Base-by-base conservation (phyloP, 2,888 invertebrate species). In the Coremacera marginata region DNA sequence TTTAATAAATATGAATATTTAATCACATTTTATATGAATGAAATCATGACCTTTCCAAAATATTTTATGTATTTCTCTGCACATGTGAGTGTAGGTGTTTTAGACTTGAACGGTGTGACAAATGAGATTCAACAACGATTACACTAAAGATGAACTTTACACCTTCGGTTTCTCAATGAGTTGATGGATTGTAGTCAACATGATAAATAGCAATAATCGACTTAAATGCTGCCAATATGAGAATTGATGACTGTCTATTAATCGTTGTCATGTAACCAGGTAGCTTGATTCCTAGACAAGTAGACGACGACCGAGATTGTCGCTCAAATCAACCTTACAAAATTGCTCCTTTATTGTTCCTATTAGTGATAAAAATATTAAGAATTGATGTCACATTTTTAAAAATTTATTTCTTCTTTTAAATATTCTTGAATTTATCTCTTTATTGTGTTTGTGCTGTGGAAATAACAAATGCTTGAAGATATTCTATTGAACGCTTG, bases 181-280 rank as follows among this genome's bases (percentile, higher is more conserved):
- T 11, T 37, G 55, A 65, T 22, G 52, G 44, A 67, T 67, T 52
- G 55, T 55, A 49, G 44, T 63, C 63, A 37, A 49, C 11, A 51
- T 63, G 73, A 71, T 37, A 71, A 63, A 73, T 73, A 9, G 71
- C 63, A 27, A 2, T 27, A 62, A 63, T 62, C 63, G 63, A 31
- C n/a, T 25, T 62, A 27, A 16, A 34, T 57, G 49, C 65, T 37
- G 19, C 51, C 44, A 22, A 22, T 37, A n/a, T 51, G 52, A n/a
- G n/a, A 57, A 74, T 65, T 74, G 67, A 74, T 74, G n/a, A 55
- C 37, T 37, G 34, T 37, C 74, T 11, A 74, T 74, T 55, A 55
- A 52, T 74, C 55, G 49, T 44, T 74, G 65, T 74, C 74, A 44
- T 19, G n/a, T 51, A 49, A 49, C 14, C 74, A 74, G 74, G 74